phyloP scores from a whole-genome alignment of 2,797 vertebrate species.

The Clarias platycephalus region DNA sequence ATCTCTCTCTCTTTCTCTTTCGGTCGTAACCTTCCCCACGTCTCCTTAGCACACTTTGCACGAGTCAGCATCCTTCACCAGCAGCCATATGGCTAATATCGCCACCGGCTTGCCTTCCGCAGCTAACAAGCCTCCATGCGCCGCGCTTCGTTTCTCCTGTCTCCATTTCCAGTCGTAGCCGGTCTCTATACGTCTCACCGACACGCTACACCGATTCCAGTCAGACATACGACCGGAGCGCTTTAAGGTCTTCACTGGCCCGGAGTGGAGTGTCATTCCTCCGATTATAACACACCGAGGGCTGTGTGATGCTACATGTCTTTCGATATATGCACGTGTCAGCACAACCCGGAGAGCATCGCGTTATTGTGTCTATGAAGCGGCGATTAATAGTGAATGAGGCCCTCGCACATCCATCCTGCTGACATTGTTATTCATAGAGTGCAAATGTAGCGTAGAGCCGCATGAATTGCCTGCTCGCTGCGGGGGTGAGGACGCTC shows the following conservation, averaged over 20 bases:
- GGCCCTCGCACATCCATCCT: conserved; percentile 29
- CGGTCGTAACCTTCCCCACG: conserved; percentile 31
- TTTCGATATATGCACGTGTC: conserved; percentile 16
- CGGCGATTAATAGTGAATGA: conserved; percentile 39
- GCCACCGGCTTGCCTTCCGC: conserved; percentile 41
- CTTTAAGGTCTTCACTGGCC: neutral
- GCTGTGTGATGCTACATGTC: conserved; percentile 20
- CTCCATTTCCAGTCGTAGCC: conserved; percentile 28
- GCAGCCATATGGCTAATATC: conserved; percentile 49
- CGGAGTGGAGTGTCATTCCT: neutral
- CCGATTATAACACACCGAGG: neutral
- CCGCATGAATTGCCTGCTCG: conserved; percentile 26
- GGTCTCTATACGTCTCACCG: conserved; percentile 11
- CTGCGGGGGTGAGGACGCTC: conserved; percentile 10
- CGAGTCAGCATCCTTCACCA: conserved; percentile 45
- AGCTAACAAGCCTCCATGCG: conserved; percentile 41
- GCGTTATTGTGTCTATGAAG: conserved; percentile 41
- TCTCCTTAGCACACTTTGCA: conserved; percentile 40
- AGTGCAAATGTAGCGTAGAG: conserved; percentile 40
- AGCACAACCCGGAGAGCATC: conserved; percentile 19
- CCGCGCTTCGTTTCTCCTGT: conserved; percentile 21
- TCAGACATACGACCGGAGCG: conserved; percentile 1
- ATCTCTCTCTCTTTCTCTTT: conserved; percentile 12
- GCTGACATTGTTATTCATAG: conserved; percentile 45
- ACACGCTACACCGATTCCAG: conserved; percentile 13